Conservation (phyloP, 2,113 vertebrate species). For the Xenus cinereus region DNA sequence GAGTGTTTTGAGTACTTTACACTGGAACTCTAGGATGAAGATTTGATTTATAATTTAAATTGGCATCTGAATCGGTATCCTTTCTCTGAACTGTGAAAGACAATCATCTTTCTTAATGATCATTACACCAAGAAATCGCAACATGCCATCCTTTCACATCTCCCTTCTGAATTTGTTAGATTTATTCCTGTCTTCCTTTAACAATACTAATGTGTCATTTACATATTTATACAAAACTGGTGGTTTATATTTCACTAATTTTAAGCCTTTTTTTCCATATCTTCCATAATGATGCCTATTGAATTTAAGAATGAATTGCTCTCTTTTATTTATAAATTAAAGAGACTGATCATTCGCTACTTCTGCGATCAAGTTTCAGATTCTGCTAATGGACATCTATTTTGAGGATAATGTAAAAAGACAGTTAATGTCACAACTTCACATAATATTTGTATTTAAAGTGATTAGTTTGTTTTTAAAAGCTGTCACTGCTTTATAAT, state of each 20-base stretch:
- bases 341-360: neutral
- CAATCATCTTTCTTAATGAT: slow-evolving; percentile 51
- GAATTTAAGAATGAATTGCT: neutral
- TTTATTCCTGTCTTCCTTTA: neutral
- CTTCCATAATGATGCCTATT: neutral
- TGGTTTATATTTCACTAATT: slow-evolving; percentile 19
- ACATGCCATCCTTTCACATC: neutral
- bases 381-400: neutral
- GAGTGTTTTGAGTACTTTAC: slow-evolving; percentile 59
- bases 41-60: slow-evolving; percentile 63
- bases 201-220: slow-evolving; percentile 14
- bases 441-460: neutral
- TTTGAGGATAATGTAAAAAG: neutral
- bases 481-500: neutral
- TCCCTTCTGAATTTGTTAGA: slow-evolving; percentile 2
- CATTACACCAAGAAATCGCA: slow-evolving; percentile 5
- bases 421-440: neutral
- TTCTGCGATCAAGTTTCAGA: neutral
- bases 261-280: neutral
- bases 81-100: slow-evolving; percentile 52
- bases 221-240: slow-evolving; percentile 32
- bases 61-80: slow-evolving; percentile 41
- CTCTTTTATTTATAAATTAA: neutral
- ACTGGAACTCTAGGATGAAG: slow-evolving; percentile 16
- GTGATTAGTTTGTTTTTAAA: neutral